Evolutionary conservation across 2,113 vertebrate species (phyloP), one percentile per base, ranked within the genome.

Genomic region (Menidia beryllina): DNA sequence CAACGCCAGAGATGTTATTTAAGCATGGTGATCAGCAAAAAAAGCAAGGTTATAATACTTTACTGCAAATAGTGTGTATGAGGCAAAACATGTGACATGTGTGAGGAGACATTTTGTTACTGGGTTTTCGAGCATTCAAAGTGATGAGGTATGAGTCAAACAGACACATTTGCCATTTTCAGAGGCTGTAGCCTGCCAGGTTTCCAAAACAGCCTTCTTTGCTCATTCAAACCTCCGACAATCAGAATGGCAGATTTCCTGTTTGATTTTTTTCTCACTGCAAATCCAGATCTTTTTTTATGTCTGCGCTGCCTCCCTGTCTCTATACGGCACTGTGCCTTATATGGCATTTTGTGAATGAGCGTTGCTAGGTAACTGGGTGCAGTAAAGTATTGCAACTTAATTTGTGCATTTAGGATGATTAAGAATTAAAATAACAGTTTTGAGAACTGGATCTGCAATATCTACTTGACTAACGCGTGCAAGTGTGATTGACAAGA

Each of bases 281-380:
- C 51, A 50, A 62, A 69, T 45, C 26, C 23, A 49, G 13, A 13
- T 70, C 13, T 54, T 51, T 24, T 48, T 52, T 58, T 55, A 49
- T 25, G 69, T 84, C 49, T 38, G 69, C 52, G 50, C 26, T 58
- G 43, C 24, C 41, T 47, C 34, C 56, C 25, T 52, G 72, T 38
- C 61, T 79, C 73, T 54, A 72, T 77, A 79, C 75, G 76, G 86
- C 79, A 79, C 72, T 77, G 45, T 67, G 67, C 77, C 73, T 71
- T 83, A 77, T 80, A 69, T 83, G 72, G 80, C 60, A 63, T 84
- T 89, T 90, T 89, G 82, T 91, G 89, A 91, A 91, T 91, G 87
- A 74, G 72, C 70, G 90, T 90, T 91, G 89, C 90, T 90, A 90
- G 86, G 89, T 82, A 89, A 90, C 87, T 85, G 77, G 78, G 77